Percentiles rank a stretch among this genome's conserved stretches.
Evolutionary conservation across 1,140 invertebrate species (phyloP).

Genomic region (Goniozus legneri): DNA sequence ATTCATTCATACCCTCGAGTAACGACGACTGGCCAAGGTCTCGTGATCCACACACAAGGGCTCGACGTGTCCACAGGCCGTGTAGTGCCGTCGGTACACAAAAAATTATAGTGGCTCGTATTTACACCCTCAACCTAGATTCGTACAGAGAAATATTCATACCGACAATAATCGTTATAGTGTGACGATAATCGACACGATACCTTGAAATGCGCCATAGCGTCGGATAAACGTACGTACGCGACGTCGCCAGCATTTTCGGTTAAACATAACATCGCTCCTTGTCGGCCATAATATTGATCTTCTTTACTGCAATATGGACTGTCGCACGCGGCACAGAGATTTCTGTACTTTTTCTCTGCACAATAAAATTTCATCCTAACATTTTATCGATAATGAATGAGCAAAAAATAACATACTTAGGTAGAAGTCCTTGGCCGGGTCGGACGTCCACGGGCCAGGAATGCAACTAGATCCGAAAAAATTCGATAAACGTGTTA

Average conservation of each 20-base stretch:
- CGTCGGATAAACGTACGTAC: conserved; percentile 70
- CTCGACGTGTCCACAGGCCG: conserved; percentile 56
- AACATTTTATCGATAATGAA: not conserved
- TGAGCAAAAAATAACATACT: conserved; percentile 58
- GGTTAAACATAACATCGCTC: conserved; percentile 74
- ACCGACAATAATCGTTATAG: conserved; percentile 4
- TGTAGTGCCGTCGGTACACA: conserved; percentile 78
- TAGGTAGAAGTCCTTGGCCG: conserved; percentile 60
- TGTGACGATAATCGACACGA: too few relatives aligned
- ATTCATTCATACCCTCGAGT: conserved; percentile 44
- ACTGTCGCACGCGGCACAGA: conserved; percentile 68
- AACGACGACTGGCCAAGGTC: conserved; percentile 70
- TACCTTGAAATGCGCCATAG: conserved; percentile 64
- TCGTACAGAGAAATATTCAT: too few relatives aligned
- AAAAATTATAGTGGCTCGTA: conserved; percentile 61
- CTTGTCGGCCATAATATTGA: conserved; percentile 76
- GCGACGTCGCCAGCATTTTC: conserved; percentile 75
- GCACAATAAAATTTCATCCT: conserved; percentile 8
- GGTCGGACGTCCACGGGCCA: conserved; percentile 74
- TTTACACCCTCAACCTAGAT: conserved; percentile 13
- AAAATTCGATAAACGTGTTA: conserved; percentile 65
- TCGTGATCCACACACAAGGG: conserved; percentile 74
- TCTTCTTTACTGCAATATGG: conserved; percentile 66
- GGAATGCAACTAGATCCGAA: conserved; percentile 76
- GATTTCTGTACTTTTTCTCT: conserved; percentile 68